Evolutionary conservation across 2,888 invertebrate genomes (phyloP).

Genomic region (Andricus quercusramuli): DNA sequence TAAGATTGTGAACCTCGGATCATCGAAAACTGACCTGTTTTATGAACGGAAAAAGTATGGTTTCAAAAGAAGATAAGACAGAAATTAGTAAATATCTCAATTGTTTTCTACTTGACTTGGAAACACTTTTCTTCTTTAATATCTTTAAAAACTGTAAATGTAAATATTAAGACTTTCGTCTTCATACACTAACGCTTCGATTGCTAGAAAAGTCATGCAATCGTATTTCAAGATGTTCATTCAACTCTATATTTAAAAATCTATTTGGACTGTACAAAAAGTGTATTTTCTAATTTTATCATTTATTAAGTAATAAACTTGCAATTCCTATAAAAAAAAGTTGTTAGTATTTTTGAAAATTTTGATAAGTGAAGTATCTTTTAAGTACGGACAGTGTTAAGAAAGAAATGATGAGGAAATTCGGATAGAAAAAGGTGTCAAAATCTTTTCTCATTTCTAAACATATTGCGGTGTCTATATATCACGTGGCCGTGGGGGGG

Average conservation of each 20-base stretch:
- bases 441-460: too few species aligned
- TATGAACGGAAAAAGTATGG: slow-evolving; percentile 99
- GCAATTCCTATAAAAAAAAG: not conserved
- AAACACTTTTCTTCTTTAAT: not conserved
- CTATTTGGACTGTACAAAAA: not conserved
- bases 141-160: not conserved
- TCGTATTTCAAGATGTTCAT: not conserved
- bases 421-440: not conserved
- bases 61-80: slow-evolving; percentile 92
- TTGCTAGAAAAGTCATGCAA: not conserved
- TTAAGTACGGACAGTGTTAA: not conserved
- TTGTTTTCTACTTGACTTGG: not conserved
- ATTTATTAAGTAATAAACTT: not conserved
- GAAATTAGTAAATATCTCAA: not conserved
- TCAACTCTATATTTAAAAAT: not conserved
- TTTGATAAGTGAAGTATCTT: too few species aligned
- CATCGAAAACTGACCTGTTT: slow-evolving; percentile 99
- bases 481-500: too few species aligned
- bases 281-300: not conserved
- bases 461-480: too few species aligned
- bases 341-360: not conserved
- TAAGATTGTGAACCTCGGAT: slow-evolving; percentile 99
- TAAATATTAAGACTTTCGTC: not conserved
- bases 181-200: not conserved
- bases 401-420: not conserved